Percentiles rank a stretch among this genome's conserved stretches.
phyloP scores from a whole-genome alignment of 2,888 invertebrate genomes.

The Lochmaea crataegi region DNA sequence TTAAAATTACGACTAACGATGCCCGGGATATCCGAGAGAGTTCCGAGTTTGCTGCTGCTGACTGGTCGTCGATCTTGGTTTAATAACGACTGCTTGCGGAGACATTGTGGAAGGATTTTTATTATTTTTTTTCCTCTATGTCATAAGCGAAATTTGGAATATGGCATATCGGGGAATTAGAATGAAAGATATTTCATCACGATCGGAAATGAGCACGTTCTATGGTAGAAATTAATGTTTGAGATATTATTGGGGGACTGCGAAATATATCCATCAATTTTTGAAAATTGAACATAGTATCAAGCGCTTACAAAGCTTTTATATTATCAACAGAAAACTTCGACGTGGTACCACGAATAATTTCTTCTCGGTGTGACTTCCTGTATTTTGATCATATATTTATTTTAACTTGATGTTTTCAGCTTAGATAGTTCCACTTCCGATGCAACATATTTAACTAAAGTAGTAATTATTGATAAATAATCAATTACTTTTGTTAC shows the following conservation, averaged over 20 bases:
- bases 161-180: slow-evolving; percentile 10
- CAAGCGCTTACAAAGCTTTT: too few species aligned
- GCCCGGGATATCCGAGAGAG: slow-evolving; percentile 41
- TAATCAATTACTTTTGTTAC: too few species aligned
- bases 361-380: too few species aligned
- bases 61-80: slow-evolving; percentile 9
- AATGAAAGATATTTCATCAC: background rate
- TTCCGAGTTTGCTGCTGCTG: slow-evolving; percentile 29
- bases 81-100: slow-evolving; percentile 7
- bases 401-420: too few species aligned
- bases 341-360: too few species aligned
- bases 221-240: background rate
- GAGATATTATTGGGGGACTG: background rate
- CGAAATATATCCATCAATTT: too few species aligned
- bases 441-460: too few species aligned
- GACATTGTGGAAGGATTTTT: slow-evolving; percentile 14
- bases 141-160: slow-evolving; percentile 10
- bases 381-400: too few species aligned
- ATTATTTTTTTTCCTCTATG: background rate
- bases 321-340: too few species aligned
- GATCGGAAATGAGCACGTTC: background rate
- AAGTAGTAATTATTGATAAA: too few species aligned
- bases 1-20: slow-evolving; percentile 45
- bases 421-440: too few species aligned
- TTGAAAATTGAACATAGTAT: too few species aligned